Conservation (phyloP, 2,888 invertebrate species). For the Latheticus oryzae region DNA sequence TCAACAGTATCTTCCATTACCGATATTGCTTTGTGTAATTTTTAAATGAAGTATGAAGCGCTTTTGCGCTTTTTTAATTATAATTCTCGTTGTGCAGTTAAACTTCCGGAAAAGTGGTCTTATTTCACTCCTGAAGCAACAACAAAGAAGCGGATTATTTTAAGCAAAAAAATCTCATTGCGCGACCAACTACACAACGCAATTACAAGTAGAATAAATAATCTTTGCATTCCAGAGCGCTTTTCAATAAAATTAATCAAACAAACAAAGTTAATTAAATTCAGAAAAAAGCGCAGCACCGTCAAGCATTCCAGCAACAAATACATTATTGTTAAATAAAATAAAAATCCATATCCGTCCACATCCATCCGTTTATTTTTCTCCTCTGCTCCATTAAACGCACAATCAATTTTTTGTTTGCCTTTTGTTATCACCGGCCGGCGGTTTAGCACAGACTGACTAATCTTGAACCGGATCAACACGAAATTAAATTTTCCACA, state of each 20-base stretch:
- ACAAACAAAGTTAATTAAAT: slow-evolving; percentile 19
- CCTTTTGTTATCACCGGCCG: slow-evolving; percentile 11
- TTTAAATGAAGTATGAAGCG: slow-evolving; percentile 28
- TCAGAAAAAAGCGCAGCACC: slow-evolving; percentile 5
- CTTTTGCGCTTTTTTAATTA: slow-evolving; percentile 27
- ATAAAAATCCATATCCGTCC: slow-evolving; percentile 3
- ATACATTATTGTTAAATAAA: slow-evolving; percentile 1
- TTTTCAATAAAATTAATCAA: slow-evolving; percentile 13
- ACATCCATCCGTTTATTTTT: slow-evolving; percentile 10
- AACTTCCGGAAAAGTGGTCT: no score
- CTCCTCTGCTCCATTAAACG: slow-evolving; percentile 5
- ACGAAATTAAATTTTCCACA: slow-evolving; percentile 57
- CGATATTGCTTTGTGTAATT: slow-evolving; percentile 29
- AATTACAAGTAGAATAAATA: slow-evolving; percentile 11
- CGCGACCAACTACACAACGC: neutral
- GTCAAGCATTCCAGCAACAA: slow-evolving; percentile 2
- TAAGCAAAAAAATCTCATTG: neutral
- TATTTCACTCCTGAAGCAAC: no score
- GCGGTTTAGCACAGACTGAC: slow-evolving; percentile 12
- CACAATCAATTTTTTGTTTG: slow-evolving; percentile 12
- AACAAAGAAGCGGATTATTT: no score
- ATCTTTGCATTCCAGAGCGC: slow-evolving; percentile 7
- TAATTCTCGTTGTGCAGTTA: no score
- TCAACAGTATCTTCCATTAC: slow-evolving; percentile 29
- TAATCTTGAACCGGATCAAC: slow-evolving; percentile 27